Percentiles rank a stretch among this genome's conserved stretches.
Conservation (phyloP, 2,797 vertebrate species). For the Corythornis leucogaster region DNA sequence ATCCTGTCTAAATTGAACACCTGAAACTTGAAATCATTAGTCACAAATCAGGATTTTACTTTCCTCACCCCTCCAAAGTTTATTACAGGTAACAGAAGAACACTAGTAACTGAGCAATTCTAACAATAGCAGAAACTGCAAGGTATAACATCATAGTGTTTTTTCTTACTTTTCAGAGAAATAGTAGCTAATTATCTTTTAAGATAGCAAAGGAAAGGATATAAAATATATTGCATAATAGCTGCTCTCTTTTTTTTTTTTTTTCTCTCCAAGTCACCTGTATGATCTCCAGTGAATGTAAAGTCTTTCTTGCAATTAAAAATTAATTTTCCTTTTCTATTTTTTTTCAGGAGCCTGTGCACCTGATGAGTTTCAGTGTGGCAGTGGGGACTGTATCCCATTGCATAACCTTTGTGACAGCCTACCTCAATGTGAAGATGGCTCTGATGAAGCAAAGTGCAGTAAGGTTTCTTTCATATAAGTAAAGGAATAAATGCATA, state of each 20-base stretch:
- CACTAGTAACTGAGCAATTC: neutral
- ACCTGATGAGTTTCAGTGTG: constrained; percentile 81
- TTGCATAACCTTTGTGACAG: constrained; percentile 80
- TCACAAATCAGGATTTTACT: neutral
- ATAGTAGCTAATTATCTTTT: no score
- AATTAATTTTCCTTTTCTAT: neutral
- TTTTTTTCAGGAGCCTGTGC: constrained; percentile 81
- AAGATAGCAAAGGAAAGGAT: neutral
- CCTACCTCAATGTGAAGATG: constrained; percentile 82
- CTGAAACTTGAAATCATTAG: neutral
- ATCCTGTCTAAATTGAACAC: neutral
- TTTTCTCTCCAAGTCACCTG: neutral
- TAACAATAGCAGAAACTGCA: neutral
- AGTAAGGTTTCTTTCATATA: constrained; percentile 73
- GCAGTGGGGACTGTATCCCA: constrained; percentile 83
- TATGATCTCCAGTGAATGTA: neutral
- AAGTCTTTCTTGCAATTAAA: neutral
- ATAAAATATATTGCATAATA: neutral
- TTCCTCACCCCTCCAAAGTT: neutral
- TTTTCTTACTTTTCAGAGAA: neutral
- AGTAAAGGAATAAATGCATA: neutral
- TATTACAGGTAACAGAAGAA: neutral
- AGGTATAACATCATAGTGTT: neutral
- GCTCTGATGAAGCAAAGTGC: constrained; percentile 87
- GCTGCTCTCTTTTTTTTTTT: neutral